A percentile compares a stretch with the other conserved stretches of the same genome.
phyloP scores from a whole-genome alignment of 1,140 invertebrate genomes.

The Geopemphigus sp. region DNA sequence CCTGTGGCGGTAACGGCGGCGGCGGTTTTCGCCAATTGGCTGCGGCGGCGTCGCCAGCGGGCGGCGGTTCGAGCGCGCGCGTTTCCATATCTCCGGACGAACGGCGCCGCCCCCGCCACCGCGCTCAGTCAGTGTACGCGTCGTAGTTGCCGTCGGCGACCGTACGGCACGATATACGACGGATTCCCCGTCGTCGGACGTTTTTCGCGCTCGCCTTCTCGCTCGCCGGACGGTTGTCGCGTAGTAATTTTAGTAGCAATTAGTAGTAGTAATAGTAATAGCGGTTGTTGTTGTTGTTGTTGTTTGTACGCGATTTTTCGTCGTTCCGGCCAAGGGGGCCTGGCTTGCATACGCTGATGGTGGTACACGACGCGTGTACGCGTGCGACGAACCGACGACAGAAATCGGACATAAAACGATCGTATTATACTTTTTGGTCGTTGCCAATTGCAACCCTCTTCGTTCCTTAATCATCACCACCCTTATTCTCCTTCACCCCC shows the following conservation, averaged over 20 bases:
- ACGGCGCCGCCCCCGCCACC: conserved; percentile 31
- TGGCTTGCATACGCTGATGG: background rate
- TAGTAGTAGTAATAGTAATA: background rate
- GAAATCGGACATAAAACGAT: conserved; percentile 11
- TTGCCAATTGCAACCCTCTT: no score
- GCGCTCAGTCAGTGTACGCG: conserved; percentile 40
- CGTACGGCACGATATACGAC: background rate
- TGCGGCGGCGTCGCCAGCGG: background rate
- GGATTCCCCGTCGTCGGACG: background rate
- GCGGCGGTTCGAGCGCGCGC: conserved; percentile 18
- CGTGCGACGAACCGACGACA: conserved; percentile 3
- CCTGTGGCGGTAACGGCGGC: conserved; percentile 45
- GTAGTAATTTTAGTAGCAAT: no score
- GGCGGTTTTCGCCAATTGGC: conserved; percentile 46
- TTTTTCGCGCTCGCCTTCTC: no score
- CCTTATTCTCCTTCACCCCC: no score
- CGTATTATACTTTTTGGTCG: no score
- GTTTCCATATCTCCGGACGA: conserved; percentile 29
- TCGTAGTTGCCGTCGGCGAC: conserved; percentile 35
- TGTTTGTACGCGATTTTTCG: no score
- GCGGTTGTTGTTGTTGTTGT: background rate
- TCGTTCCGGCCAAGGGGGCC: no score
- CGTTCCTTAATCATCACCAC: no score
- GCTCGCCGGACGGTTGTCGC: no score
- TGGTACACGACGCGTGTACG: background rate